Percentiles rank a stretch among this genome's conserved stretches.
Evolutionary conservation across 2,797 vertebrate genomes (phyloP).

Genomic region (Bradypus variegatus): DNA sequence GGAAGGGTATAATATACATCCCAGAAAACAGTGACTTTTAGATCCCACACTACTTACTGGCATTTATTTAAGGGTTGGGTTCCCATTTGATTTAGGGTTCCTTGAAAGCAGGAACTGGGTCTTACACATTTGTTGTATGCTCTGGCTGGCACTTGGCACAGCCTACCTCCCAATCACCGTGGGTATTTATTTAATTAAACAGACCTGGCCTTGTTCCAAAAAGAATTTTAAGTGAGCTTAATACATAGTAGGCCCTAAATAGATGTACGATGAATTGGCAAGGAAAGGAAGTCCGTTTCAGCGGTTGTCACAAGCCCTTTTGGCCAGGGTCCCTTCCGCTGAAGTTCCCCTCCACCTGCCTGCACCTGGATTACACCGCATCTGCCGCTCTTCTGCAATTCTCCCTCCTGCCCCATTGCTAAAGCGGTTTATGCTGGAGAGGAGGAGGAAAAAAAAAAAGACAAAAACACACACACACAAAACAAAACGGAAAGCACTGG

Average conservation of each 20-base stretch:
- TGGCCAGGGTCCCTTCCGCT: not conserved
- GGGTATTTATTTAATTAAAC: constrained; percentile 61
- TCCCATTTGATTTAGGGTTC: constrained; percentile 25
- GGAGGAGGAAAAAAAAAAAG: not conserved
- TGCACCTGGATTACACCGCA: not conserved
- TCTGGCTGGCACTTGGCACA: constrained; percentile 32
- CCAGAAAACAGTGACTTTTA: not conserved
- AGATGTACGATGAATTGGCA: not conserved
- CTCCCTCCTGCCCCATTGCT: constrained; percentile 3
- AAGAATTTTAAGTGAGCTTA: constrained; percentile 30
- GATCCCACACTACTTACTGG: not conserved
- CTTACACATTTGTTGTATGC: not conserved
- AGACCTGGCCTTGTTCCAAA: constrained; percentile 49
- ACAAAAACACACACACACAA: not conserved
- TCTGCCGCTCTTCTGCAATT: not conserved
- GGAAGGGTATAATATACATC: not conserved
- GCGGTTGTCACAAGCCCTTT: not conserved
- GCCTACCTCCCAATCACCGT: not conserved
- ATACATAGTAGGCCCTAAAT: not conserved
- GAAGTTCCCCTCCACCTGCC: not conserved
- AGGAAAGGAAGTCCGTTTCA: not conserved
- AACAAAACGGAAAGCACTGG: not conserved
- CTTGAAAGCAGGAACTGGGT: constrained; percentile 51
- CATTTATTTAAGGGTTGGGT: not conserved
- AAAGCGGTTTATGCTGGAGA: not conserved